phyloP scores from a whole-genome alignment of 1,140 invertebrate genomes.

The Trachelipus rathkii region DNA sequence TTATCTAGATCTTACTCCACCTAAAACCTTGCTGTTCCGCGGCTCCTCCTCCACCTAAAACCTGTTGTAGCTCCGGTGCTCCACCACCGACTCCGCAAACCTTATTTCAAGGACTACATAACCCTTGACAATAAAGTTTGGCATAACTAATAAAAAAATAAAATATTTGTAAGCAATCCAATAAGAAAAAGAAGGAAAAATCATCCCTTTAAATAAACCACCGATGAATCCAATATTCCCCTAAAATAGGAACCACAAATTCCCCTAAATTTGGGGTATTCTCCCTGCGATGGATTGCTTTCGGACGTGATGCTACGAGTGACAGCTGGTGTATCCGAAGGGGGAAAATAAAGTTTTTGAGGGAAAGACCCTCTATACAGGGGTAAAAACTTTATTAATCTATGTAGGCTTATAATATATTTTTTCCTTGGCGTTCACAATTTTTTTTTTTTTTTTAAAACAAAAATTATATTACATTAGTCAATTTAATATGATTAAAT shows the following conservation, averaged over 20 bases:
- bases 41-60: no score
- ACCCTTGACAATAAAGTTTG: no score
- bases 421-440: no score
- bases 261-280: constrained; percentile 1
- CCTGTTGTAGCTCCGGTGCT: no score
- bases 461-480: no score
- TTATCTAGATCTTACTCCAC: no score
- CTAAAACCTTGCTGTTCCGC: no score
- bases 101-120: no score
- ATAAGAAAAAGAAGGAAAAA: constrained; percentile 1
- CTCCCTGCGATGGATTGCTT: not conserved
- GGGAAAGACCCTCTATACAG: not conserved
- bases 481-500: no score
- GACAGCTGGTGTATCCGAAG: constrained; percentile 1
- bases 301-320: constrained; percentile 4
- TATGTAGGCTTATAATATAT: not conserved
- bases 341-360: not conserved
- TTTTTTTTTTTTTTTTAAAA: no score
- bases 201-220: constrained; percentile 7
- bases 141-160: not conserved
- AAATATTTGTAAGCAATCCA: not conserved
- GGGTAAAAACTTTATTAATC: constrained; percentile 5
- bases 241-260: constrained; percentile 1
- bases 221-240: constrained; percentile 8
- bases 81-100: no score